Percentiles rank a stretch among this genome's conserved stretches.
Evolutionary conservation across 2,113 vertebrate species (phyloP).

Genomic region (Festucalex cinctus): DNA sequence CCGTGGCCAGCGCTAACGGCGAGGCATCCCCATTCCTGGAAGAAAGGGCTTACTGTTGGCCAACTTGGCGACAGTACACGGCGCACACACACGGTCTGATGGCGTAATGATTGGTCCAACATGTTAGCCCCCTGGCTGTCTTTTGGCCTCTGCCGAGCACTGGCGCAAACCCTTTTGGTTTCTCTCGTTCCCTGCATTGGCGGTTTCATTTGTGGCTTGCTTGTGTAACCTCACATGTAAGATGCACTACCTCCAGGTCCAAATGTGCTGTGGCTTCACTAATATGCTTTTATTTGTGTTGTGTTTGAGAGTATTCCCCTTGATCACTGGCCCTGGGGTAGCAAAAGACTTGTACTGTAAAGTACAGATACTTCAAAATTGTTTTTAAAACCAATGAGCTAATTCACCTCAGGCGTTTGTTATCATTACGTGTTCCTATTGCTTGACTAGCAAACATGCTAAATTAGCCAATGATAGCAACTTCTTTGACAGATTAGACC

Average conservation of each 20-base stretch:
- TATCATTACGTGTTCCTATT: too few species aligned
- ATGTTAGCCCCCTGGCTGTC: constrained; percentile 53
- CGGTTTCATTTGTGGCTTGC: constrained; percentile 49
- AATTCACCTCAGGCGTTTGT: too few species aligned
- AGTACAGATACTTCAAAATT: too few species aligned
- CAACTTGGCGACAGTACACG: constrained; percentile 32
- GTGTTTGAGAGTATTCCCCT: background rate
- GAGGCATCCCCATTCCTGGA: constrained; percentile 33
- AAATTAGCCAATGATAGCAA: too few species aligned
- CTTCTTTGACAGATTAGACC: too few species aligned
- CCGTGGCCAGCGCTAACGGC: background rate
- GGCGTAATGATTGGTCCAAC: constrained; percentile 56
- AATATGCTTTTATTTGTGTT: constrained; percentile 17
- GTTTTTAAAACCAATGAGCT: too few species aligned
- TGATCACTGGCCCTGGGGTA: too few species aligned
- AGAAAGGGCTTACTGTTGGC: constrained; percentile 38
- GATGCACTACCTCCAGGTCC: constrained; percentile 39
- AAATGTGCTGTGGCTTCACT: constrained; percentile 41
- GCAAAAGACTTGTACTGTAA: too few species aligned
- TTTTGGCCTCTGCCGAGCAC: constrained; percentile 31
- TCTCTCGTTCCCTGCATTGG: constrained; percentile 14
- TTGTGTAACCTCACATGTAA: constrained; percentile 44
- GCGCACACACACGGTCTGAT: constrained; percentile 32
- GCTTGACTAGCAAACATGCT: too few species aligned
- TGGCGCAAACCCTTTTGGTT: constrained; percentile 48